phyloP scores from a whole-genome alignment of 2,797 vertebrate species.

The Danionella dracula region DNA sequence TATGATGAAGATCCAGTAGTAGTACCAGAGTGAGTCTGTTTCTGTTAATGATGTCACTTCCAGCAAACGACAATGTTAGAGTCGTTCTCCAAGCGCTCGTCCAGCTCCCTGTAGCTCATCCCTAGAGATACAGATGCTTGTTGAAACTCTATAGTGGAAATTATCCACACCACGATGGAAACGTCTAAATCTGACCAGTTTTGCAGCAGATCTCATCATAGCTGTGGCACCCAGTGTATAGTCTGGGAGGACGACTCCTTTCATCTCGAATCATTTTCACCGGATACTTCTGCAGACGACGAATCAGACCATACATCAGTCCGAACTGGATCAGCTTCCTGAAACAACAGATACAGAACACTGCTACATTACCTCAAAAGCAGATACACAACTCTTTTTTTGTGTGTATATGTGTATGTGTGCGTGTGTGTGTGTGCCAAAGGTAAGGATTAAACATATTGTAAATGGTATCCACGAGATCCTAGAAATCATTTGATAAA shows the following conservation, averaged over 20 bases:
- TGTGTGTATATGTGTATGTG: too few species aligned
- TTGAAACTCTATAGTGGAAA: background rate
- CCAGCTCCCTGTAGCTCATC: conserved; percentile 94
- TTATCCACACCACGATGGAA: too few species aligned
- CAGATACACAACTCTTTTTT: too few species aligned
- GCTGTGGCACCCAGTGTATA: conserved; percentile 94
- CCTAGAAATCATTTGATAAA: too few species aligned
- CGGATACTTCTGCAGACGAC: conserved; percentile 92
- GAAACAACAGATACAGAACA: background rate
- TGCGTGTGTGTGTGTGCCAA: too few species aligned
- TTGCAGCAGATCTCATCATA: conserved; percentile 99
- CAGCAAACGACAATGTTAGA: conserved; percentile 97
- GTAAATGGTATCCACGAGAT: too few species aligned
- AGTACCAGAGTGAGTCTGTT: background rate
- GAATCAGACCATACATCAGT: conserved; percentile 90
- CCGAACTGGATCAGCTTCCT: conserved; percentile 96
- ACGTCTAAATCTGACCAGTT: conserved; percentile 71
- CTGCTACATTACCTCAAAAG: too few species aligned
- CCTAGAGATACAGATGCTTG: conserved; percentile 64
- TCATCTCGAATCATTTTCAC: conserved; percentile 86
- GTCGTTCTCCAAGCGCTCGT: conserved; percentile 94
- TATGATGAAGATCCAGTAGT: too few species aligned
- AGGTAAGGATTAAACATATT: too few species aligned
- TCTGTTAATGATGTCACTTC: conserved; percentile 70
- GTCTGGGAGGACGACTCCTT: conserved; percentile 80